These are phyloP conservation scores for Oligia fasciuncula DNA, from an alignment of 2,888 invertebrate genomes.

Conservation along the genomic window DNA sequence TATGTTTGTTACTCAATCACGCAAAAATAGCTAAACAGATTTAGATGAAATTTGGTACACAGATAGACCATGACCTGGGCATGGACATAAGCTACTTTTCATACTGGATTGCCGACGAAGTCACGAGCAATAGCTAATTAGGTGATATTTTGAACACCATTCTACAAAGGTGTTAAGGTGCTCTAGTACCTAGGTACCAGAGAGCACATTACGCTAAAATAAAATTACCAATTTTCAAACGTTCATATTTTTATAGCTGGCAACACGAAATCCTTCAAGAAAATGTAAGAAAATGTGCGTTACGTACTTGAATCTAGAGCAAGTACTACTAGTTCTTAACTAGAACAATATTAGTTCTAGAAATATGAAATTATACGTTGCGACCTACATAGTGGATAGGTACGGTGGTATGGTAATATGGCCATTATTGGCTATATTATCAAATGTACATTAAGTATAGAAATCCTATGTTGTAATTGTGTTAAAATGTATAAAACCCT, in stretches of 20 bases:
- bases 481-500: conserved; percentile 51
- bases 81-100: background rate
- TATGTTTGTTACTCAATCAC: background rate
- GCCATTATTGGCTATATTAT: conserved; percentile 44
- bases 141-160: background rate
- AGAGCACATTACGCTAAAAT: background rate
- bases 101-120: background rate
- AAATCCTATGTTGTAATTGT: conserved; percentile 54
- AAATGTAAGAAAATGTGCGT: conserved; percentile 41
- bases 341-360: conserved; percentile 54
- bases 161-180: background rate
- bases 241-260: background rate
- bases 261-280: conserved; percentile 43
- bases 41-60: background rate
- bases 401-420: conserved; percentile 47
- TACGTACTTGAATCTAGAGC: conserved; percentile 43
- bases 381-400: conserved; percentile 37
- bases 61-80: background rate
- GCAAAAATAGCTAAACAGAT: background rate
- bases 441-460: conserved; percentile 43
- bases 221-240: background rate
- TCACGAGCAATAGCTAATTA: background rate
- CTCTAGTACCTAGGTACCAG: background rate
- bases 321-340: conserved; percentile 47
- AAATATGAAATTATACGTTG: conserved; percentile 54